Evolutionary conservation across 1,140 invertebrate species (phyloP).

Genomic region (Euglossa dilemma): DNA sequence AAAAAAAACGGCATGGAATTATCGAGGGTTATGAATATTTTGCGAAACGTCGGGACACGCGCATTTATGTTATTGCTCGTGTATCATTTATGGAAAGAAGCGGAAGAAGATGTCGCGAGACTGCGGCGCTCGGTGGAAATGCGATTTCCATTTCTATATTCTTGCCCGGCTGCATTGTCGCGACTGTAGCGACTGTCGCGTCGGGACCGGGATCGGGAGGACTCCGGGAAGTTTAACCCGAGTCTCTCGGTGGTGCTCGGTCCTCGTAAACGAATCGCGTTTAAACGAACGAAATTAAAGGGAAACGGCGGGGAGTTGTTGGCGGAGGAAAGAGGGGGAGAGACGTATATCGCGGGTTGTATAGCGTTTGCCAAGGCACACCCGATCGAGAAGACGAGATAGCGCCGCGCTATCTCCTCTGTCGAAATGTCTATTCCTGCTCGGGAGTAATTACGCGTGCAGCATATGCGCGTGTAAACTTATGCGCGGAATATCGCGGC

Average conservation of each 20-base stretch:
- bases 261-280: too few relatives aligned
- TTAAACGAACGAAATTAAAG: neutral
- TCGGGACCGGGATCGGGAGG: too few relatives aligned
- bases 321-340: too few relatives aligned
- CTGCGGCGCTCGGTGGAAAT: neutral
- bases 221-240: too few relatives aligned
- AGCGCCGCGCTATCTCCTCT: neutral
- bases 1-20: neutral
- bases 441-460: conserved; percentile 14
- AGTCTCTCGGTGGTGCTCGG: too few relatives aligned
- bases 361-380: neutral
- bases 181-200: too few relatives aligned
- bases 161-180: neutral
- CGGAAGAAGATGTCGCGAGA: neutral
- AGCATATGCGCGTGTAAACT: conserved; percentile 11
- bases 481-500: conserved; percentile 5
- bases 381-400: neutral
- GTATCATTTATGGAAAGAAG: neutral
- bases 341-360: too few relatives aligned
- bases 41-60: neutral
- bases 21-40: neutral
- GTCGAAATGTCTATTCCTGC: neutral
- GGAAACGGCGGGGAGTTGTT: too few relatives aligned
- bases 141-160: neutral
- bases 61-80: neutral